Conservation (phyloP, 2,888 invertebrate genomes). For the Anticlea derivata region DNA sequence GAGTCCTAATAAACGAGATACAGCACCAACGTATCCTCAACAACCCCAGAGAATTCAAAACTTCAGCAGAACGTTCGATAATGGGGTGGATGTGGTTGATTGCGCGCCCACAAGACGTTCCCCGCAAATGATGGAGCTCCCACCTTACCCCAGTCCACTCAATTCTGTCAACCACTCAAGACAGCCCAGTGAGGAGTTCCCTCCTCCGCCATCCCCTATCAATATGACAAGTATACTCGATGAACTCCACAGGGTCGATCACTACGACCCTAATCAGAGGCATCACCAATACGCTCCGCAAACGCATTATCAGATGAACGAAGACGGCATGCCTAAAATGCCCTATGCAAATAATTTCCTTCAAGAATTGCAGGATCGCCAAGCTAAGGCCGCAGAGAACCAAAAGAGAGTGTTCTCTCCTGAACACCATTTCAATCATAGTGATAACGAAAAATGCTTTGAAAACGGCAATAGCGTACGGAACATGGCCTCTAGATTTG, state of each 20-base stretch:
- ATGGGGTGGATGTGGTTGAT: slow-evolving; percentile 86
- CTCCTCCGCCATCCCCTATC: slow-evolving; percentile 92
- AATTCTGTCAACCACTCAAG: slow-evolving; percentile 91
- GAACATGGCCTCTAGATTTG: slow-evolving; percentile 93
- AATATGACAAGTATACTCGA: slow-evolving; percentile 87
- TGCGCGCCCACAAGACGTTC: slow-evolving; percentile 75
- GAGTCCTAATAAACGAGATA: slow-evolving; percentile 85
- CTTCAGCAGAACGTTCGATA: slow-evolving; percentile 70
- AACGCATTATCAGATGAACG: slow-evolving; percentile 44
- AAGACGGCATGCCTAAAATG: slow-evolving; percentile 32
- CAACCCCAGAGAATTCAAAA: slow-evolving; percentile 57
- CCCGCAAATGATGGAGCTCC: slow-evolving; percentile 84
- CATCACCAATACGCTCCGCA: slow-evolving; percentile 22
- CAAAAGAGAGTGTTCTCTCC: slow-evolving; percentile 67
- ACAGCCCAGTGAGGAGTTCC: slow-evolving; percentile 95
- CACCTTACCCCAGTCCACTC: slow-evolving; percentile 92
- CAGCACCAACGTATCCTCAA: slow-evolving; percentile 38
- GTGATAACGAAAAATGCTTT: slow-evolving; percentile 49
- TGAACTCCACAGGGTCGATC: slow-evolving; percentile 78
- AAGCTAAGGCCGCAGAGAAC: slow-evolving; percentile 58
- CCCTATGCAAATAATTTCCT: slow-evolving; percentile 85
- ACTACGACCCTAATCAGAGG: slow-evolving; percentile 36
- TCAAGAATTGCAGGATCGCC: slow-evolving; percentile 89
- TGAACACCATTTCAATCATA: slow-evolving; percentile 64
- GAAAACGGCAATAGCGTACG: slow-evolving; percentile 83